Base-by-base conservation (phyloP, 2,888 invertebrate genomes). In the Drosophila nr. perissopoda region DNA sequence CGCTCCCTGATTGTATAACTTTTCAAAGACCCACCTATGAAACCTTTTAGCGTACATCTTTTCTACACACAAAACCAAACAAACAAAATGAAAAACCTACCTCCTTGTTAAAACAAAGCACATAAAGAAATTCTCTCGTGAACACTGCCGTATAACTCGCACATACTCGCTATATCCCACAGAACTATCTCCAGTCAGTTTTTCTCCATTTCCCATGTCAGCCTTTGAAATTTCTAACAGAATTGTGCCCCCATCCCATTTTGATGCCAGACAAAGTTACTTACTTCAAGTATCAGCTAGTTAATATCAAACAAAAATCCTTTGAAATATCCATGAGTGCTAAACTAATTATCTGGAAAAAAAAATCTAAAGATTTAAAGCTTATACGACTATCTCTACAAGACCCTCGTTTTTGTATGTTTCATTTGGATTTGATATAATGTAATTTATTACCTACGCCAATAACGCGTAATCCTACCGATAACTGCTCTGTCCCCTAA, bases 1-100 rank as follows among this genome's bases (percentile, higher is more conserved):
- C 54, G 70, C 83, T 83, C 81, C 69, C 69, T 73, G 69, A 80
- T 77, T 78, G 69, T 81, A 88, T 74, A 73, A 71, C 63, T 72
- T 74, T 90, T 73, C 69, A 77, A 86, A 82, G 64, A 89, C 87
- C 87, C 87, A 87, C 87, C 87, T 90, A 90, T 69, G 53, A 82
- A 79, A 79, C 89, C 89, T 87, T 84, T 83, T 79, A 85, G 79
- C 66, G 77, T 76, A 76, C 75, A 87, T 77, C 56, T 84, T 82
- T 83, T 85, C 89, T 89, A 87, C 65, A 77, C 77, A 70, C 59
- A 62, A 73, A 62, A 69, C 40, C 31, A 52, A 73, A 74, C 60
- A 52, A 42, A 69, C 49, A 67, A 60, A 73, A 83, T 74, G 59
- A 79, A 73, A 74, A 74, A 87, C 87, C 87, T 87, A 87, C 87